Evolutionary conservation across 2,797 vertebrate genomes (phyloP).

Genomic region (Siniperca undulata): DNA sequence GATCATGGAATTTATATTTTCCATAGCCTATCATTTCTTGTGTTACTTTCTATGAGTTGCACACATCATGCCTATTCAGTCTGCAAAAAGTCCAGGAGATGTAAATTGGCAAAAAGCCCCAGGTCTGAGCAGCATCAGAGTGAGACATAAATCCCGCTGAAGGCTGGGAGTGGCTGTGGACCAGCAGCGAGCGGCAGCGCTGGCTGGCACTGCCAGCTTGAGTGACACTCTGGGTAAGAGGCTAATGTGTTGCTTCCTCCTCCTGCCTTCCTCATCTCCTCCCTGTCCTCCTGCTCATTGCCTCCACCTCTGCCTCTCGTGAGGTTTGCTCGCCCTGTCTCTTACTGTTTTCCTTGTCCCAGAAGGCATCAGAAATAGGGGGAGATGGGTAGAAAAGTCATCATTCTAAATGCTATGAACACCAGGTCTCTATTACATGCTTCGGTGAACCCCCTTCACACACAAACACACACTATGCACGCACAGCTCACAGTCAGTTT

Average conservation of each 20-base stretch:
- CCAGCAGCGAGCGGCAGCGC: constrained; percentile 39
- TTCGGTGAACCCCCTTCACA: constrained; percentile 57
- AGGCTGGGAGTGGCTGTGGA: constrained; percentile 54
- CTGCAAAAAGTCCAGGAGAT: constrained; percentile 32
- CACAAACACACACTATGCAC: constrained; percentile 44
- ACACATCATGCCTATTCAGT: constrained; percentile 22
- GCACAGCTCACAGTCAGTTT: constrained; percentile 49
- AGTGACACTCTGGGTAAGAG: constrained; percentile 69
- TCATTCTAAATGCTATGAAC: constrained; percentile 68
- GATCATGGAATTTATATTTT: background rate
- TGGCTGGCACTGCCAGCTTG: constrained; percentile 55
- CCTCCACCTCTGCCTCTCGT: constrained; percentile 33
- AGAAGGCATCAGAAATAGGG: constrained; percentile 36
- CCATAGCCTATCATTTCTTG: constrained; percentile 1
- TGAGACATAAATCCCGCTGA: constrained; percentile 61
- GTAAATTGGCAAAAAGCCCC: constrained; percentile 49
- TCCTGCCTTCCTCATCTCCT: constrained; percentile 50
- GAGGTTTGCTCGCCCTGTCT: constrained; percentile 44
- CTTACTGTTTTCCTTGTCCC: constrained; percentile 37
- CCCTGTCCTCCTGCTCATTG: constrained; percentile 37
- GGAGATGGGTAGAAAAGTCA: constrained; percentile 49
- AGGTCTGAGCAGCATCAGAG: constrained; percentile 47
- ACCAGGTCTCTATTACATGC: constrained; percentile 75
- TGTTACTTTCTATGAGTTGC: constrained; percentile 15
- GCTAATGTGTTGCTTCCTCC: constrained; percentile 70